A percentile compares a stretch with the other conserved stretches of the same genome.
Conservation (phyloP, 2,888 invertebrate species). For the Noctua fimbriata region DNA sequence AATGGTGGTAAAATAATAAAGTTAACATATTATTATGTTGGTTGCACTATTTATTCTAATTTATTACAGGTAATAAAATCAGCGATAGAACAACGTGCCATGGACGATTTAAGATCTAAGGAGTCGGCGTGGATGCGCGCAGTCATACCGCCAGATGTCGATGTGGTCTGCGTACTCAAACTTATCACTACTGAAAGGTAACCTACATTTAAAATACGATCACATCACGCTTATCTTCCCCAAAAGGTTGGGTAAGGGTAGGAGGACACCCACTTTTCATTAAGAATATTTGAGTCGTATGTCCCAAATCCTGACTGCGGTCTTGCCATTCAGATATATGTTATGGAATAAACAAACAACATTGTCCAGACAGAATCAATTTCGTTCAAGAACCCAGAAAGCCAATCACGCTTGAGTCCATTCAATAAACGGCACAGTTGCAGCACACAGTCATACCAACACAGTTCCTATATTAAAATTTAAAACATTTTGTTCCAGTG, state of each 20-base stretch:
- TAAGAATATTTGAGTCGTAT: not conserved
- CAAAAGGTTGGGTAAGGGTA: not conserved
- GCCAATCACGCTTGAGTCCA: not conserved
- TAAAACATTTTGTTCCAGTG: constrained; percentile 72
- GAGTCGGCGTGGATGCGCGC: constrained; percentile 82
- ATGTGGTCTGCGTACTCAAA: constrained; percentile 80
- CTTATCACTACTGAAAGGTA: constrained; percentile 85
- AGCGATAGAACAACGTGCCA: constrained; percentile 79
- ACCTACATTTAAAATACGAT: not conserved
- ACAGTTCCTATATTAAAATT: not conserved
- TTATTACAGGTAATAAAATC: constrained; percentile 77
- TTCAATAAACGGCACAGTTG: not conserved
- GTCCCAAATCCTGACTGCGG: not conserved
- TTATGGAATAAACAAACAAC: too few species aligned
- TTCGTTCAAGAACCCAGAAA: not conserved
- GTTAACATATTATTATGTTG: not conserved
- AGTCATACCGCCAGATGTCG: constrained; percentile 80
- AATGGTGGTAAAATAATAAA: not conserved
- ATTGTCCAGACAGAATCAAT: not conserved
- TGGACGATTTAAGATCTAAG: constrained; percentile 75
- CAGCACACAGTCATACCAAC: not conserved
- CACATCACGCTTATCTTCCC: not conserved
- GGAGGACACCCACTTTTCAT: not conserved
- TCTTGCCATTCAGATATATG: too few species aligned
- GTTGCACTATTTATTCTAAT: not conserved